Conservation (phyloP, 2,797 vertebrate genomes). For the Danio jaintianensis region DNA sequence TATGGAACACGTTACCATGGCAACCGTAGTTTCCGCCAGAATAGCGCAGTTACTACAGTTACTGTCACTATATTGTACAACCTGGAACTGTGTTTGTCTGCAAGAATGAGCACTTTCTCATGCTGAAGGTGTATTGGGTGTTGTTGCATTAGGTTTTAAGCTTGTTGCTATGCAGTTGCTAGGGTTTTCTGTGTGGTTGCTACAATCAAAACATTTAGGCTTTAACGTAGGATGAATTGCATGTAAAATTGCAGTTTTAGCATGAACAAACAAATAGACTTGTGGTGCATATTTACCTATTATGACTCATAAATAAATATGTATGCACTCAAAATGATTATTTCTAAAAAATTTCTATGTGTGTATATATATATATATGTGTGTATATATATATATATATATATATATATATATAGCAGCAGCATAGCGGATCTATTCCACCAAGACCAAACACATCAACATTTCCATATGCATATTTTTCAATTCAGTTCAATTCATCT, state of each 20-base stretch:
- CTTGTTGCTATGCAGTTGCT: background rate
- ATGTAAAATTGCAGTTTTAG: background rate
- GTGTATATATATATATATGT: no score
- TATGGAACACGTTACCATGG: background rate
- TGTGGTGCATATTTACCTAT: no score
- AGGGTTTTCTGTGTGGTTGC: background rate
- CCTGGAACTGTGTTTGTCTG: background rate
- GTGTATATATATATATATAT: no score
- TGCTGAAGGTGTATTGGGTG: background rate
- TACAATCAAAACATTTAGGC: no score
- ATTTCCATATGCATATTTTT: no score
- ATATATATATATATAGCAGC: no score
- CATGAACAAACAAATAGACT: background rate
- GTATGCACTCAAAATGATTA: background rate
- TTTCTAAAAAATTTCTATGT: no score
- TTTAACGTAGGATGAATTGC: background rate
- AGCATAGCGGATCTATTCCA: no score
- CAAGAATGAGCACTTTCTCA: background rate
- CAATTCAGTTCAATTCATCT: no score
- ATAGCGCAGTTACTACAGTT: background rate
- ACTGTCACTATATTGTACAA: background rate
- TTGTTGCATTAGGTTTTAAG: background rate
- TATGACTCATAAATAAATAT: no score
- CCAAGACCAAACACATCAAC: no score
- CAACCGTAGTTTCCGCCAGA: conserved; percentile 1